These are phyloP conservation scores for Amazona guildingii DNA, from an alignment of 2,113 vertebrate genomes.

Conservation along the genomic window DNA sequence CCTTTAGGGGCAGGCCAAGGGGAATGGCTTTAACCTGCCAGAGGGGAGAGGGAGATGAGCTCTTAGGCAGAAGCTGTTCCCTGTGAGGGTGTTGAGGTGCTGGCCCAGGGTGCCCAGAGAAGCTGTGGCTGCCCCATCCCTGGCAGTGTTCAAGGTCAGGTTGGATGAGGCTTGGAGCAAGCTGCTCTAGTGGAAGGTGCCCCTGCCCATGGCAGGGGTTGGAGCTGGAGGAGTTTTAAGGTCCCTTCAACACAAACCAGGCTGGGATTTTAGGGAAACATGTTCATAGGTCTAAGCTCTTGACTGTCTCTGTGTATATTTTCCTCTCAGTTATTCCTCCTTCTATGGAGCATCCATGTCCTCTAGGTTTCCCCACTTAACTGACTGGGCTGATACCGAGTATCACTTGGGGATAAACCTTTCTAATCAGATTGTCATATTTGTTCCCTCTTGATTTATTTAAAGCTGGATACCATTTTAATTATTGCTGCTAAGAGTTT, in stretches of 20 bases:
- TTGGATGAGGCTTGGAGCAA: too few relatives aligned
- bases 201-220: background rate
- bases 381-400: fast-evolving
- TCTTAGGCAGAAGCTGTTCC: too few relatives aligned
- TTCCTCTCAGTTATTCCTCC: background rate
- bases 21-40: too few relatives aligned
- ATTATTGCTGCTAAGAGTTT: background rate
- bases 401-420: background rate
- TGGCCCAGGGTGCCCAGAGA: too few relatives aligned
- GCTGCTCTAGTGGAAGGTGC: background rate
- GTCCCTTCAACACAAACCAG: background rate
- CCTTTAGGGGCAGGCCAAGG: too few relatives aligned
- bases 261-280: background rate
- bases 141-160: too few relatives aligned
- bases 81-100: too few relatives aligned
- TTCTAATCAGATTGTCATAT: background rate
- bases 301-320: background rate
- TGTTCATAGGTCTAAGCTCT: background rate
- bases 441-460: background rate
- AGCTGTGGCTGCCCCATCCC: too few relatives aligned
- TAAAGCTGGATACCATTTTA: background rate
- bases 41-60: too few relatives aligned
- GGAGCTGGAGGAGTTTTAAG: background rate
- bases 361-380: background rate
- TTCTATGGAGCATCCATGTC: background rate